Percentiles rank a stretch among this genome's conserved stretches.
These are phyloP conservation scores for Siniperca knerii DNA, from an alignment of 2,113 vertebrate species.

Conservation along the genomic window DNA sequence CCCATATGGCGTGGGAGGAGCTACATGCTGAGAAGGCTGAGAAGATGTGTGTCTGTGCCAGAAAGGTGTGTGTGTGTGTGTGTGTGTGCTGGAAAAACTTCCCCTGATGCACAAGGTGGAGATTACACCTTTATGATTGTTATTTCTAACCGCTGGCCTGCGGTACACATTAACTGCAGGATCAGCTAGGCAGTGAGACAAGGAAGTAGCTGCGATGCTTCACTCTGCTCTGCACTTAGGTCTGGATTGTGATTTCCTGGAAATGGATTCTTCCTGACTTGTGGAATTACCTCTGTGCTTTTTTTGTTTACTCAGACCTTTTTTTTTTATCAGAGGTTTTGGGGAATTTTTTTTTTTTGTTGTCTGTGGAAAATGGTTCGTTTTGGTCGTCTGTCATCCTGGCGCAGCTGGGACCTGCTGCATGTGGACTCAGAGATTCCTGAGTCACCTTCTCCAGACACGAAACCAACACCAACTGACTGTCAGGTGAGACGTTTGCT, in stretches of 20 bases:
- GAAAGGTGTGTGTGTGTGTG: slow-evolving; percentile 16
- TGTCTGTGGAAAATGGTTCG: slow-evolving; percentile 71
- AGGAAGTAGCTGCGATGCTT: slow-evolving; percentile 14
- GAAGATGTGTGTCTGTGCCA: slow-evolving; percentile 19
- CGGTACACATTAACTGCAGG: slow-evolving; percentile 27
- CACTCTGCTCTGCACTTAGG: background rate
- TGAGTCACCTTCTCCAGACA: slow-evolving; percentile 30
- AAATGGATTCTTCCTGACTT: slow-evolving; percentile 43
- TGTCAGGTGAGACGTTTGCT: slow-evolving; percentile 74
- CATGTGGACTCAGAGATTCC: slow-evolving; percentile 74
- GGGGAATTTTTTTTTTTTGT: slow-evolving; percentile 1
- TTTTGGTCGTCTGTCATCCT: slow-evolving; percentile 79
- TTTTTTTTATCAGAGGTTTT: background rate
- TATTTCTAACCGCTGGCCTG: slow-evolving; percentile 59
- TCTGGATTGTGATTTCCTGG: background rate
- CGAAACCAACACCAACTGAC: background rate
- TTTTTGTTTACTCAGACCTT: fast-evolving
- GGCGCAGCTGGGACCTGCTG: slow-evolving; percentile 86
- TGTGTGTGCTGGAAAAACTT: slow-evolving; percentile 37
- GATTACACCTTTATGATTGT: slow-evolving; percentile 49
- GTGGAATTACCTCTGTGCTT: background rate
- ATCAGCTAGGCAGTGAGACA: background rate
- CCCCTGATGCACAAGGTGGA: slow-evolving; percentile 40
- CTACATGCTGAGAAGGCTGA: slow-evolving; percentile 3
- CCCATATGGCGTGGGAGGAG: slow-evolving; percentile 52